Evolutionary conservation across 2,797 vertebrate species (phyloP).

Genomic region (Squalus acanthias): DNA sequence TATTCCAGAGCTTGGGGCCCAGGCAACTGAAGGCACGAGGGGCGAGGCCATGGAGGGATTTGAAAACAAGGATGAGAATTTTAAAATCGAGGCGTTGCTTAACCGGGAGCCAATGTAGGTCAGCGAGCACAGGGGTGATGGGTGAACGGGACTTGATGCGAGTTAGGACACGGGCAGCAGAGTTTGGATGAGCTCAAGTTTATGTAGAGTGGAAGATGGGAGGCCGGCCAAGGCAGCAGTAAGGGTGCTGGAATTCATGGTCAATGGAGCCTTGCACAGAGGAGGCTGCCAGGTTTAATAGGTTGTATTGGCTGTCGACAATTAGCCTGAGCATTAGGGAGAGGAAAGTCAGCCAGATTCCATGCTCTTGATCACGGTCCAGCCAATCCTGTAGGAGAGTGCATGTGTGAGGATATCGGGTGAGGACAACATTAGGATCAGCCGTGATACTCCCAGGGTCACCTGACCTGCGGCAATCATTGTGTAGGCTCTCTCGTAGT

Average conservation of each 20-base stretch:
- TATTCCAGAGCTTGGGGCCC: too few relatives aligned
- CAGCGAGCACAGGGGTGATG: too few relatives aligned
- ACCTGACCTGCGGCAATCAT: not conserved
- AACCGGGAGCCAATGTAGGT: too few relatives aligned
- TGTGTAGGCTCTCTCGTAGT: not conserved
- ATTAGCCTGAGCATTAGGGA: not conserved
- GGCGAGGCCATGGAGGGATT: too few relatives aligned
- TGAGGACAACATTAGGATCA: not conserved
- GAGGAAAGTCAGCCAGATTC: not conserved
- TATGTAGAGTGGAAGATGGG: not conserved
- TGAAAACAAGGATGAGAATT: too few relatives aligned
- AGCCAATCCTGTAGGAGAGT: not conserved
- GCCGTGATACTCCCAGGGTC: not conserved
- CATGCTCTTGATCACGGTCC: not conserved
- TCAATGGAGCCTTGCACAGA: not conserved
- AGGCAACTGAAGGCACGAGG: too few relatives aligned
- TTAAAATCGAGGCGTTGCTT: too few relatives aligned
- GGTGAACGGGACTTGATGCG: too few relatives aligned
- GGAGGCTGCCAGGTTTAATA: not conserved
- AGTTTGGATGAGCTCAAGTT: not conserved
- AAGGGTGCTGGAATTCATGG: not conserved
- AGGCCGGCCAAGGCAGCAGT: not conserved
- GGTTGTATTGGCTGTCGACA: not conserved
- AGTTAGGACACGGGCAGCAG: too few relatives aligned
- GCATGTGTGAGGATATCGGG: not conserved